Conservation (phyloP, 2,797 vertebrate species). For the Pipistrellus pygmaeus region DNA sequence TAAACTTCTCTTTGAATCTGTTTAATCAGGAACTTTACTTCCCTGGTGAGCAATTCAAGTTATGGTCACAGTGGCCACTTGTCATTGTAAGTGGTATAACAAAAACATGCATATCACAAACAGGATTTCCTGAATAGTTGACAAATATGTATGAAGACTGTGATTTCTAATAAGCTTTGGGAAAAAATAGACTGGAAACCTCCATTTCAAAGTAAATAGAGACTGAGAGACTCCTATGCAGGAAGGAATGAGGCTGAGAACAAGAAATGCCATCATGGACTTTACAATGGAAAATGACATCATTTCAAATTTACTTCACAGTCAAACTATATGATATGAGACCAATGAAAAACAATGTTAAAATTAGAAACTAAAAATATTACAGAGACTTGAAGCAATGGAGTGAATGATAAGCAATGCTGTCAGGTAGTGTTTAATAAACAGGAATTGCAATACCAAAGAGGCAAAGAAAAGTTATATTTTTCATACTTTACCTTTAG, state of each 20-base stretch:
- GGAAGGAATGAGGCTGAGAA: background rate
- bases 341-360: constrained; percentile 41
- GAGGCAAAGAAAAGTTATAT: constrained; percentile 29
- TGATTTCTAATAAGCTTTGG: constrained; percentile 43
- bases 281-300: constrained; percentile 13
- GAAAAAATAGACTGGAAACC: constrained; percentile 8
- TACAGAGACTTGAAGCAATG: constrained; percentile 44
- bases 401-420: background rate
- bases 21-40: constrained; percentile 52
- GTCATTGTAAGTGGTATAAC: constrained; percentile 43
- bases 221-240: background rate
- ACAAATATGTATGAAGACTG: background rate
- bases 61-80: constrained; percentile 5
- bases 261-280: background rate
- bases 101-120: constrained; percentile 33
- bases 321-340: background rate
- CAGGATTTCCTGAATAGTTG: constrained; percentile 45
- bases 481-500: constrained; percentile 58
- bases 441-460: constrained; percentile 10
- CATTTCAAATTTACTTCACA: constrained; percentile 28
- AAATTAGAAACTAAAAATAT: constrained; percentile 52
- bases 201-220: constrained; percentile 3
- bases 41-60: constrained; percentile 14
- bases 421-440: constrained; percentile 41
- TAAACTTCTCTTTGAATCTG: constrained; percentile 47